A percentile compares a stretch with the other conserved stretches of the same genome.
Evolutionary conservation across 2,888 invertebrate species (phyloP).

Genomic region (Melikaiella ostensackeni): DNA sequence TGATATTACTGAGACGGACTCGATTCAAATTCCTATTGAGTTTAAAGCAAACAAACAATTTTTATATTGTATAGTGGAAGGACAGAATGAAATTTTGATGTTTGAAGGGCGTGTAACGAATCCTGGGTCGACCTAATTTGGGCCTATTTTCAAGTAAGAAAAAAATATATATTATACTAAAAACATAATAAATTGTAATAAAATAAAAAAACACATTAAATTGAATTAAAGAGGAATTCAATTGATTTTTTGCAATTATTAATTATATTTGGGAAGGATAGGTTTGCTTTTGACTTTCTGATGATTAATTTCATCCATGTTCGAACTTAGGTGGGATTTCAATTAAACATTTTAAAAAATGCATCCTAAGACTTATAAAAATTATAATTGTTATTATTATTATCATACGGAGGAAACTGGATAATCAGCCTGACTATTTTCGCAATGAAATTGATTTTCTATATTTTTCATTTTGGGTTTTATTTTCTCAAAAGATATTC

Average conservation of each 20-base stretch:
- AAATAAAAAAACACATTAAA: no score
- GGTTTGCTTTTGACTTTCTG: neutral
- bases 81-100: conserved; percentile 11
- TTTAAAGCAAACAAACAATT: conserved; percentile 17
- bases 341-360: no score
- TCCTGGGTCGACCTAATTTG: conserved; percentile 1
- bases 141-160: conserved; percentile 12
- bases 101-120: conserved; percentile 19
- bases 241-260: no score
- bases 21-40: neutral
- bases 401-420: no score
- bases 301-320: neutral
- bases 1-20: conserved; percentile 1
- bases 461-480: neutral
- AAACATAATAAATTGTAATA: no score
- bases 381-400: no score
- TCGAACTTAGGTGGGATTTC: neutral
- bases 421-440: no score
- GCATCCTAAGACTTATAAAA: no score
- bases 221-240: neutral
- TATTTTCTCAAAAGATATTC: neutral
- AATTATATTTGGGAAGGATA: no score
- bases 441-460: no score
- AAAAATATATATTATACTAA: neutral
- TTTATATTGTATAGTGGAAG: conserved; percentile 17